phyloP scores from a whole-genome alignment of 2,888 invertebrate species.

The Bimastos eiseni region DNA sequence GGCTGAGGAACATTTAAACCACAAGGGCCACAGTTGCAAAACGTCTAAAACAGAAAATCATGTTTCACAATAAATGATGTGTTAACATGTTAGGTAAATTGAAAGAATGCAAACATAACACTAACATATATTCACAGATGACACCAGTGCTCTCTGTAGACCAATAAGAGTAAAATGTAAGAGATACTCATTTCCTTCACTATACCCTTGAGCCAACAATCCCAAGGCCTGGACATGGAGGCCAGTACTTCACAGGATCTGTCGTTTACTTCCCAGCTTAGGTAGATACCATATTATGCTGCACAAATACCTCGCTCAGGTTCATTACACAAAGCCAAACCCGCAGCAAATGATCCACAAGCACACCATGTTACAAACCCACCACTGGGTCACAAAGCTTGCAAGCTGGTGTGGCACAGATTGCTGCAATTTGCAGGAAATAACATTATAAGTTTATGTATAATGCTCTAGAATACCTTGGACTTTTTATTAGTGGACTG shows the following conservation, averaged over 20 bases:
- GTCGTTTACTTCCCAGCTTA: too few relatives aligned
- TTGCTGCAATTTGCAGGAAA: background rate
- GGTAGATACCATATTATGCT: too few relatives aligned
- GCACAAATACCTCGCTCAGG: too few relatives aligned
- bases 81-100: background rate
- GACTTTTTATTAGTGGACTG: background rate
- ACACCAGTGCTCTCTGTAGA: background rate
- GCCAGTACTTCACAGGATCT: too few relatives aligned
- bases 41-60: background rate
- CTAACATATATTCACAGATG: background rate
- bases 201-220: too few relatives aligned
- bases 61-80: background rate
- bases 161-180: too few relatives aligned
- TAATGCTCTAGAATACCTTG: background rate
- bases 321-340: background rate
- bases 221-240: too few relatives aligned
- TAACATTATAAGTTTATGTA: background rate
- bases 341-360: background rate
- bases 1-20: background rate
- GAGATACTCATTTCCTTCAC: too few relatives aligned
- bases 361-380: background rate
- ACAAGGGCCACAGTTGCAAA: background rate
- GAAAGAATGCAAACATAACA: background rate
- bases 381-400: background rate
- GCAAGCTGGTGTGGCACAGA: background rate